phyloP scores from a whole-genome alignment of 2,888 invertebrate species.

The Drosophila dives region DNA sequence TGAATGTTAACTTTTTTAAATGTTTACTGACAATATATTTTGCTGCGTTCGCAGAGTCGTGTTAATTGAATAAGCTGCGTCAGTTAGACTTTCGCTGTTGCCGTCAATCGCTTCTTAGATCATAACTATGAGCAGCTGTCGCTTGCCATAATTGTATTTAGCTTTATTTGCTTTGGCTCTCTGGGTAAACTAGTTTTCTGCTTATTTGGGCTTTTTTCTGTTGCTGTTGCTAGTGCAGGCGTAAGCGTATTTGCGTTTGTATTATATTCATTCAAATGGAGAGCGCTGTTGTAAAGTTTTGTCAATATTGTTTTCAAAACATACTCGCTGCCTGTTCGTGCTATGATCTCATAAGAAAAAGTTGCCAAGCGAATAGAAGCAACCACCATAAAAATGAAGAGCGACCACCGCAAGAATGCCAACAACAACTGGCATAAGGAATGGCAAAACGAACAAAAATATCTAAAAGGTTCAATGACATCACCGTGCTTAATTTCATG shows the following conservation, averaged over 20 bases:
- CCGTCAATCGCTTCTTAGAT: slow-evolving; percentile 56
- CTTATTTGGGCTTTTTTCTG: slow-evolving; percentile 49
- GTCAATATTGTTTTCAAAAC: slow-evolving; percentile 64
- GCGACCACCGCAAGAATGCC: slow-evolving; percentile 30
- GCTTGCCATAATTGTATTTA: slow-evolving; percentile 35
- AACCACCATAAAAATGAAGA: slow-evolving; percentile 41
- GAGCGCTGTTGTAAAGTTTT: slow-evolving; percentile 54
- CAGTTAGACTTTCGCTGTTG: slow-evolving; percentile 28
- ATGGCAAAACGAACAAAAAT: slow-evolving; percentile 33
- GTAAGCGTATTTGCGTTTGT: slow-evolving; percentile 29
- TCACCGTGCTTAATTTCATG: slow-evolving; percentile 34
- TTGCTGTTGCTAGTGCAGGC: slow-evolving; percentile 34
- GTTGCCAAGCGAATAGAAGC: slow-evolving; percentile 44
- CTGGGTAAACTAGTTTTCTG: slow-evolving; percentile 65
- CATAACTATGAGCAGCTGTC: slow-evolving; percentile 45
- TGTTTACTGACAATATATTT: slow-evolving; percentile 30
- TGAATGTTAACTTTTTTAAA: slow-evolving; percentile 7
- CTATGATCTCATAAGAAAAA: slow-evolving; percentile 76
- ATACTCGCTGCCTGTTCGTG: slow-evolving; percentile 46
- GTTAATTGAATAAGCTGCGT: slow-evolving; percentile 70
- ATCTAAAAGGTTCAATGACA: slow-evolving; percentile 64
- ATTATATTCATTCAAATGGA: slow-evolving; percentile 40
- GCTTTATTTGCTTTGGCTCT: slow-evolving; percentile 35
- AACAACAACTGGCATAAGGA: slow-evolving; percentile 36
- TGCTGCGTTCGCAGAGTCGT: slow-evolving; percentile 53